phyloP scores from a whole-genome alignment of 2,888 invertebrate species.

The Drosophila testacea region DNA sequence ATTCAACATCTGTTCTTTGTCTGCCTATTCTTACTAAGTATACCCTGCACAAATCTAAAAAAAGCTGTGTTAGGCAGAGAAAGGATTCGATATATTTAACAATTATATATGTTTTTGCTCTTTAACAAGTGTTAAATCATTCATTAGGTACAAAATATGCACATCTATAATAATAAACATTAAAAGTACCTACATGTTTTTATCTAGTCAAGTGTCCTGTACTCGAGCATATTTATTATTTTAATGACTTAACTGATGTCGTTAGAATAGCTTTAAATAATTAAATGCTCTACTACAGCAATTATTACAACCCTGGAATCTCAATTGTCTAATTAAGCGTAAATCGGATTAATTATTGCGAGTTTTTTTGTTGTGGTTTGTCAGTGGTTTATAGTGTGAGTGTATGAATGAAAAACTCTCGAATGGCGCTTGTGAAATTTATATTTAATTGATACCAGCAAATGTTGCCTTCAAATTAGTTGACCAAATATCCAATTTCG shows the following conservation, averaged over 20 bases:
- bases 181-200: not conserved
- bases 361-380: constrained; percentile 3
- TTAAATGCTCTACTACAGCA: constrained; percentile 14
- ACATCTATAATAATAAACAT: too few species aligned
- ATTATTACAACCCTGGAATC: constrained; percentile 23
- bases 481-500: constrained; percentile 52
- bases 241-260: constrained; percentile 20
- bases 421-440: not conserved
- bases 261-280: constrained; percentile 16
- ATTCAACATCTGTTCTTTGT: constrained; percentile 11
- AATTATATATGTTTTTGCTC: not conserved
- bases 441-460: not conserved
- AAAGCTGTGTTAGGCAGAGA: too few species aligned
- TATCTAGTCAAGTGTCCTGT: not conserved
- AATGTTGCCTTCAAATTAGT: constrained; percentile 12
- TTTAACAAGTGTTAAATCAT: too few species aligned
- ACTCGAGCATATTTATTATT: constrained; percentile 5
- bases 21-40: too few species aligned
- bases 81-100: not conserved
- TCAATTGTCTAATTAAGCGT: constrained; percentile 40
- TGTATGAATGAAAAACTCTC: not conserved
- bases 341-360: constrained; percentile 40
- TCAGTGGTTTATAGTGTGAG: constrained; percentile 1
- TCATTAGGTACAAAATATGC: too few species aligned
- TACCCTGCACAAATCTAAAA: too few species aligned